Conservation (phyloP, 35 echinoderm and acorn worm genomes). For the Nesometra sesokonis region DNA sequence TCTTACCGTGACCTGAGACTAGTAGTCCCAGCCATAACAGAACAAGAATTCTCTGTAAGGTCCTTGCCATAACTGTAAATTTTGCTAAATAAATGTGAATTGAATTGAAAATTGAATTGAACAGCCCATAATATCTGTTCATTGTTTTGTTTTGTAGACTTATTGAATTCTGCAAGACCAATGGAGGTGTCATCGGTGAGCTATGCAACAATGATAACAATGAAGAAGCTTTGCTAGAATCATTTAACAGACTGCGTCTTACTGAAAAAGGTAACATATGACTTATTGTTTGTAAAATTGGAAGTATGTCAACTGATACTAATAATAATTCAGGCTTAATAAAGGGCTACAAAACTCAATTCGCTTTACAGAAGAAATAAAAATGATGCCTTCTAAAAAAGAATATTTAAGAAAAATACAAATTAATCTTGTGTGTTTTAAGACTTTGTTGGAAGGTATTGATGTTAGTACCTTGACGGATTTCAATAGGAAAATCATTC, state of each 20-base stretch:
- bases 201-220: not conserved
- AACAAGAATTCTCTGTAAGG: not conserved
- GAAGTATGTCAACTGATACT: not conserved
- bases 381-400: no score
- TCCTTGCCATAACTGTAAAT: not conserved
- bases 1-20: no score
- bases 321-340: not conserved
- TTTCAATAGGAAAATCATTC: no score
- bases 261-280: not conserved
- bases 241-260: not conserved
- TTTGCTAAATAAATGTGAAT: not conserved
- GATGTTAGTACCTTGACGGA: no score
- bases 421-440: no score
- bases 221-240: no score
- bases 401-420: no score
- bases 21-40: not conserved
- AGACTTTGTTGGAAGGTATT: no score
- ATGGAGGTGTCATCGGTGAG: not conserved
- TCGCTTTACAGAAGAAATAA: no score
- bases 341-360: no score
- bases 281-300: not conserved
- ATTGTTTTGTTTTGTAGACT: not conserved
- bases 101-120: not conserved
- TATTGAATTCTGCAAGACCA: not conserved
- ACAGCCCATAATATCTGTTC: not conserved